These are phyloP conservation scores for Monodelphis domestica DNA, from an alignment of 2,797 vertebrate genomes.

Conservation along the genomic window DNA sequence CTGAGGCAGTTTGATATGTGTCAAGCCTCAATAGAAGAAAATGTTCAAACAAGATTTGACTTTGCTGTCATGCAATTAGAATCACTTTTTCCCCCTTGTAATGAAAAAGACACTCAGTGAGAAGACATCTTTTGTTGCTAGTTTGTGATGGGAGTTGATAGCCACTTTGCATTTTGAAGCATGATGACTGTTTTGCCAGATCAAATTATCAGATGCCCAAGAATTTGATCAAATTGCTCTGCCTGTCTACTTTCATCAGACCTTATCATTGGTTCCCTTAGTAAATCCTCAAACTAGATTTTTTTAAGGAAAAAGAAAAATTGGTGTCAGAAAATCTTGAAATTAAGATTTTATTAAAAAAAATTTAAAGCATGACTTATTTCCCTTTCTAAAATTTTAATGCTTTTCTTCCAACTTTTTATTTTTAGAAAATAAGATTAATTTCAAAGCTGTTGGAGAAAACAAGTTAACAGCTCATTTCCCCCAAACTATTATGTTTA, in stretches of 20 bases:
- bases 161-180: conserved; percentile 50
- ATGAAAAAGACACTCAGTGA: conserved; percentile 23
- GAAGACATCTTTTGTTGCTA: conserved; percentile 12
- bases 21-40: conserved; percentile 2
- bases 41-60: neutral
- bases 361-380: neutral
- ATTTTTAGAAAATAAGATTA: conserved; percentile 23
- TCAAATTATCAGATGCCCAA: conserved; percentile 16
- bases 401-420: neutral
- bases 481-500: neutral
- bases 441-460: neutral
- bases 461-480: neutral
- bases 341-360: conserved; percentile 35
- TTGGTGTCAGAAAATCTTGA: conserved; percentile 15
- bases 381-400: conserved; percentile 47
- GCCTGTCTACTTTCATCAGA: neutral
- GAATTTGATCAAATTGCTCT: neutral
- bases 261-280: neutral
- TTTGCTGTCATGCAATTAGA: conserved; percentile 31
- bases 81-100: conserved; percentile 7
- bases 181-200: conserved; percentile 39
- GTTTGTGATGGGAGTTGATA: neutral
- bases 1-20: conserved; percentile 42
- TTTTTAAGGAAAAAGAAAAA: neutral
- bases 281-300: neutral